Base-by-base conservation (phyloP, 1,140 invertebrate genomes). In the Drosophila persimilis region DNA sequence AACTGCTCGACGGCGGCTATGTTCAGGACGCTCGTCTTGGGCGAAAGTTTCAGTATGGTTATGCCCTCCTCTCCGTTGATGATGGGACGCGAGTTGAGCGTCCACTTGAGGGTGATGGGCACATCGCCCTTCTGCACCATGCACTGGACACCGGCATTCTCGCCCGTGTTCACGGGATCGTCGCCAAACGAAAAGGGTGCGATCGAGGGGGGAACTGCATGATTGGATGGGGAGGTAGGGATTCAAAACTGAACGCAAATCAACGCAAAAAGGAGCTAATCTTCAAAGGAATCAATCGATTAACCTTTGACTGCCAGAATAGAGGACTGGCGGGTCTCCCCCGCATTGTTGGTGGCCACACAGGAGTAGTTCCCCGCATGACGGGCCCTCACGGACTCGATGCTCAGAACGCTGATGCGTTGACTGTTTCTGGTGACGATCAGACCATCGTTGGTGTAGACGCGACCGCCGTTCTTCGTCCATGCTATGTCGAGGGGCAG, bases 401-500 rank as follows among this genome's bases (percentile, higher is more conserved):
- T 95, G 79, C 93, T 95, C 48, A 95, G 80, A 44, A 94, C 94
- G 55, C 94, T 95, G 26, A 94, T 94, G 71, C 94, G 93, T 86
- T 94, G 93, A 86, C 93, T 94, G 56, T 93, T 94, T 54, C 93
- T 93, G 26, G 93, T 93, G 26, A 94, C 91, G 3, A 92, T 92
- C 35, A 95, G 92, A 20, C 90, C 92, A 81, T 90, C 91, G 63
- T 79, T 91, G 72, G 78, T 90, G 69, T 75, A 86, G 48, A 91
- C 77, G 22, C 89, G 79, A 29, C 85, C 81, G 24, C 89, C 85
- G 39, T 93, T 90, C 51, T 92, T 92, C 24, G 89, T 90, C 96
- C 96, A 97, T 44, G 92, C 92, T 70, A 97, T 96, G 53, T 94
- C 94, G 55, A 97, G 92, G 1, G 97, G 96, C 59, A 95, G 93